A percentile compares a stretch with the other conserved stretches of the same genome.
These are phyloP conservation scores for Glomeris marginata DNA, from an alignment of 2,888 invertebrate species.

Conservation along the genomic window DNA sequence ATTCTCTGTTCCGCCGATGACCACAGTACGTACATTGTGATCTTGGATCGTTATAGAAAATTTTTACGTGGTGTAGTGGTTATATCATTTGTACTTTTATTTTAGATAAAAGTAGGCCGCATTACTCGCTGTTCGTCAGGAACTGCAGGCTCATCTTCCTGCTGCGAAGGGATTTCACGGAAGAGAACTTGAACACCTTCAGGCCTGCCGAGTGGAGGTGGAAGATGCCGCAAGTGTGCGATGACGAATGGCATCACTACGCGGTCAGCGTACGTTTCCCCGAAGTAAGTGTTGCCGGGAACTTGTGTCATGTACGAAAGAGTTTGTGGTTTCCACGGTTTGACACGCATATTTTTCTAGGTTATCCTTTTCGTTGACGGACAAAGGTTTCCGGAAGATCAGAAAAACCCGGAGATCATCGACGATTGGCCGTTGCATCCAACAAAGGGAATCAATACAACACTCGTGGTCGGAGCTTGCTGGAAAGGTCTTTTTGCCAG, in stretches of 20 bases:
- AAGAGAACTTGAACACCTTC: slow-evolving; percentile 84
- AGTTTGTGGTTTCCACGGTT: too few relatives aligned
- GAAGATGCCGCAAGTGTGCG: slow-evolving; percentile 90
- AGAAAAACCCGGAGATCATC: slow-evolving; percentile 88
- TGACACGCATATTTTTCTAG: slow-evolving; percentile 23
- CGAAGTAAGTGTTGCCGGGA: too few relatives aligned
- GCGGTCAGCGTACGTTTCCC: slow-evolving; percentile 86
- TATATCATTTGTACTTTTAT: slow-evolving; percentile 18
- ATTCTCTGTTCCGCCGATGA: slow-evolving; percentile 94
- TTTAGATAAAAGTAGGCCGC: slow-evolving; percentile 96
- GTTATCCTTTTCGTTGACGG: slow-evolving; percentile 67
- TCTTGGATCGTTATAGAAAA: not conserved
- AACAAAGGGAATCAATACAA: slow-evolving; percentile 84
- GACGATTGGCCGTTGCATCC: slow-evolving; percentile 99
- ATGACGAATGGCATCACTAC: slow-evolving; percentile 98
- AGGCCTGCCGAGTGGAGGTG: slow-evolving; percentile 98
- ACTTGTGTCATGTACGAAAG: too few relatives aligned
- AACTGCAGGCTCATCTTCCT: slow-evolving; percentile 92
- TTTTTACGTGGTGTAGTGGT: slow-evolving; percentile 11
- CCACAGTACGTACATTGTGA: slow-evolving; percentile 48
- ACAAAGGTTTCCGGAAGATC: slow-evolving; percentile 46
- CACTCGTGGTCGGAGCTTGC: slow-evolving; percentile 88
- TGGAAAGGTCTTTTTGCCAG: too few relatives aligned
- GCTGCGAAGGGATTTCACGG: slow-evolving; percentile 75
- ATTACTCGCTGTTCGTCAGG: slow-evolving; percentile 91